Conservation (phyloP, 1,140 invertebrate genomes). For the Homarus americanus region DNA sequence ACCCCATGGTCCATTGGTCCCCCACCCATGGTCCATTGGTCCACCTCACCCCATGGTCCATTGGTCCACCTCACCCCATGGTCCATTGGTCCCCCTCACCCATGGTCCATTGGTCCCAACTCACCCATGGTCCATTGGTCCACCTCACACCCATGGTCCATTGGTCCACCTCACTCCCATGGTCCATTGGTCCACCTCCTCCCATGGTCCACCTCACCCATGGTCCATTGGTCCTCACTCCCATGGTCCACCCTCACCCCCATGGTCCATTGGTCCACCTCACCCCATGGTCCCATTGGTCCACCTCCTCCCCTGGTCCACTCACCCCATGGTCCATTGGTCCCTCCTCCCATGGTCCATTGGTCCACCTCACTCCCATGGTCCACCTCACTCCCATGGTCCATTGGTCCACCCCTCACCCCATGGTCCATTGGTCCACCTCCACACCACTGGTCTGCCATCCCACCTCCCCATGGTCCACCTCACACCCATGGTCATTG, state of each 20-base stretch:
- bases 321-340: neutral
- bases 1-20: neutral
- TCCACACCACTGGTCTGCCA: neutral
- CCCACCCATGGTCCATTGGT: too few relatives aligned
- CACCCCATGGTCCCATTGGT: neutral
- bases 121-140: too few relatives aligned
- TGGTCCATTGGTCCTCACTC: neutral
- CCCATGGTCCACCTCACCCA: neutral
- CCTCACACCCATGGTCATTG: neutral
- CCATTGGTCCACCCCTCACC: neutral
- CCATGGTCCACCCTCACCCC: neutral
- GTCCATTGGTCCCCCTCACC: neutral
- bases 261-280: too few relatives aligned
- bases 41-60: too few relatives aligned
- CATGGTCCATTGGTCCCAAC: neutral
- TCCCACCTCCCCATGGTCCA: neutral
- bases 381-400: neutral
- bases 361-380: neutral
- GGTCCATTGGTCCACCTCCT: neutral
- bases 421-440: neutral
- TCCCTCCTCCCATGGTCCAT: too few relatives aligned
- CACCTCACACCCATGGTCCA: too few relatives aligned
- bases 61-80: too few relatives aligned
- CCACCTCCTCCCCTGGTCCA: neutral
- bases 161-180: too few relatives aligned